phyloP scores from a whole-genome alignment of 2,113 vertebrate species.

The Mellivora capensis region DNA sequence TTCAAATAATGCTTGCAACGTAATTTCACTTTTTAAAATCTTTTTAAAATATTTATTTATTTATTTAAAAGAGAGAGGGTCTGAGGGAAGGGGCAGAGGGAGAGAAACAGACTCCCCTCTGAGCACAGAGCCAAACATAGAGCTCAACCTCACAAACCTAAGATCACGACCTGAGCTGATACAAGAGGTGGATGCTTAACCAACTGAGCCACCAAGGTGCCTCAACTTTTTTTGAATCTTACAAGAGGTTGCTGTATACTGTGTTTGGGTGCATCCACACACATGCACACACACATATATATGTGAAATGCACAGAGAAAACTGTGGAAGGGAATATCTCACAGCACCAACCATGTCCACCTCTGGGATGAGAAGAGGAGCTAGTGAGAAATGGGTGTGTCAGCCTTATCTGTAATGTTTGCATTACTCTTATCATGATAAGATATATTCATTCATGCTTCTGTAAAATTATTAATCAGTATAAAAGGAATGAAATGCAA shows the following conservation, averaged over 20 bases:
- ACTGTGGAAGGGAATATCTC: neutral
- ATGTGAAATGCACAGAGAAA: neutral
- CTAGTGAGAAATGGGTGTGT: neutral
- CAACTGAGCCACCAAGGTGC: no score
- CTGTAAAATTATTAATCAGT: neutral
- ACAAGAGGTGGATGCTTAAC: no score
- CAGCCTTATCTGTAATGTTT: neutral
- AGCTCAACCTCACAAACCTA: no score
- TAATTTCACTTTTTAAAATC: neutral
- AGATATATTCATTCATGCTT: neutral
- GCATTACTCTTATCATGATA: neutral
- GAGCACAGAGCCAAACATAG: no score
- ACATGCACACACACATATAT: fast-evolving
- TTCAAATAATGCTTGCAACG: neutral
- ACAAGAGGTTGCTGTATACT: neutral
- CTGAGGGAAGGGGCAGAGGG: no score
- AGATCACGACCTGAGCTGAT: no score
- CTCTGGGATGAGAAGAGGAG: neutral
- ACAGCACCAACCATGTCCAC: fast-evolving
- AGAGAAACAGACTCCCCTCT: no score
- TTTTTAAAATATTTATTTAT: no score
- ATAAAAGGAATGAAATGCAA: neutral
- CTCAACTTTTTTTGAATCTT: neutral
- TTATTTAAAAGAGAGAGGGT: no score
- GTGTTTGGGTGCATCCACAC: neutral